Evolutionary conservation across 2,113 vertebrate species (phyloP).

Genomic region (Emydura subglobosa): DNA sequence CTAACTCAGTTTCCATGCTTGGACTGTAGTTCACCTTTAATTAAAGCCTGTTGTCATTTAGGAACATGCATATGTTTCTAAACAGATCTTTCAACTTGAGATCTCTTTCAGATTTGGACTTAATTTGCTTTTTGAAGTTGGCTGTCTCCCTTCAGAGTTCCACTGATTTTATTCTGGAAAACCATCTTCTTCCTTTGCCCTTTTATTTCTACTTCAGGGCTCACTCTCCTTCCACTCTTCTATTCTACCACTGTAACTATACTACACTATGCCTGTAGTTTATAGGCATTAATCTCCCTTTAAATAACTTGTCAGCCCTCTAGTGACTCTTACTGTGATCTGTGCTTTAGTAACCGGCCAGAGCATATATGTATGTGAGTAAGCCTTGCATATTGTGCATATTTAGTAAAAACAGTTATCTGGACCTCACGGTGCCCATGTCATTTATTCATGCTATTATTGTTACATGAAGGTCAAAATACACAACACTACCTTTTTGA

Average conservation of each 20-base stretch:
- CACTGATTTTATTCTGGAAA: not conserved
- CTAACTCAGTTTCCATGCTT: not conserved
- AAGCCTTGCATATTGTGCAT: fast-evolving
- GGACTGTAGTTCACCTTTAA: not conserved
- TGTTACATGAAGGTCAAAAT: not conserved
- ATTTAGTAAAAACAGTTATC: not conserved
- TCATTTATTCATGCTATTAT: not conserved
- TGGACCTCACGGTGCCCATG: fast-evolving
- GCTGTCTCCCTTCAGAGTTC: not conserved
- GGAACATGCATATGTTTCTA: not conserved
- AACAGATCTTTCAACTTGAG: not conserved
- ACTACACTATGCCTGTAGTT: not conserved
- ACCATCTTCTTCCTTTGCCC: not conserved
- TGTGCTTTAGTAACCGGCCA: not conserved
- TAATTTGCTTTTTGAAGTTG: not conserved
- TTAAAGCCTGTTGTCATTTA: not conserved
- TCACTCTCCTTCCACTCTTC: not conserved
- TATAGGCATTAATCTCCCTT: not conserved
- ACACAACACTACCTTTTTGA: not conserved
- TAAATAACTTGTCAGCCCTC: not conserved
- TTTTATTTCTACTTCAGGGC: not conserved
- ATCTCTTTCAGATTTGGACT: not conserved
- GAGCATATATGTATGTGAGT: not conserved
- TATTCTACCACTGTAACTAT: not conserved
- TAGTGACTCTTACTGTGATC: not conserved